These are phyloP conservation scores for Pycnonotus jocosus DNA, from an alignment of 2,113 vertebrate species.

Conservation along the genomic window DNA sequence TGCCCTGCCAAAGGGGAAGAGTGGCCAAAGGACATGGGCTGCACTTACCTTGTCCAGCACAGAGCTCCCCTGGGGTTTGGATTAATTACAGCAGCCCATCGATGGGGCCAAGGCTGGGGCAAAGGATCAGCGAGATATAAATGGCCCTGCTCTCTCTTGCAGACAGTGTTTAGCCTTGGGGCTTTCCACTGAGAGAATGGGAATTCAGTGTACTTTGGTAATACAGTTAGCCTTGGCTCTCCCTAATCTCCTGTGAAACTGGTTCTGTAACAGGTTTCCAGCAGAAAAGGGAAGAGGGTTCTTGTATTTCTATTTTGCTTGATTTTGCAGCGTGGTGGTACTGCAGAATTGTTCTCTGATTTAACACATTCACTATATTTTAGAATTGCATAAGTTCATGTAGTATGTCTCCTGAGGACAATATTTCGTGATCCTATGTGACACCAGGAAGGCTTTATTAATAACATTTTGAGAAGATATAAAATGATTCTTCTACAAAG, in stretches of 20 bases:
- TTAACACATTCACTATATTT: background rate
- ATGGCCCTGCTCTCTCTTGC: background rate
- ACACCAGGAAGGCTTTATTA: background rate
- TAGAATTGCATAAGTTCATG: background rate
- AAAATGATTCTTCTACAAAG: background rate
- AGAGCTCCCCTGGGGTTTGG: background rate
- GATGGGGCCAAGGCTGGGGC: background rate
- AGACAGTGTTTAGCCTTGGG: background rate
- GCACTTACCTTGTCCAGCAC: background rate
- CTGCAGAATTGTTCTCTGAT: background rate
- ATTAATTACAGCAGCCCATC: background rate
- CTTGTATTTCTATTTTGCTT: background rate
- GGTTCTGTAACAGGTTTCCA: background rate
- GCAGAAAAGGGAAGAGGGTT: background rate
- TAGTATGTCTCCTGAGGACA: background rate
- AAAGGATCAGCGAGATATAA: background rate
- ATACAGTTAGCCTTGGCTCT: background rate
- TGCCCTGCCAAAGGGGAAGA: accelerated
- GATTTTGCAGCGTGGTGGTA: background rate
- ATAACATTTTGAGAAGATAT: background rate
- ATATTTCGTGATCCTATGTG: background rate
- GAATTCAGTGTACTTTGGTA: background rate
- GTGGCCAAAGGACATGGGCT: background rate
- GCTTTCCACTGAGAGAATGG: background rate
- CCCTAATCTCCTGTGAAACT: background rate